Evolutionary conservation across 2,888 invertebrate genomes (phyloP).

Genomic region (Serrognathus titanus): DNA sequence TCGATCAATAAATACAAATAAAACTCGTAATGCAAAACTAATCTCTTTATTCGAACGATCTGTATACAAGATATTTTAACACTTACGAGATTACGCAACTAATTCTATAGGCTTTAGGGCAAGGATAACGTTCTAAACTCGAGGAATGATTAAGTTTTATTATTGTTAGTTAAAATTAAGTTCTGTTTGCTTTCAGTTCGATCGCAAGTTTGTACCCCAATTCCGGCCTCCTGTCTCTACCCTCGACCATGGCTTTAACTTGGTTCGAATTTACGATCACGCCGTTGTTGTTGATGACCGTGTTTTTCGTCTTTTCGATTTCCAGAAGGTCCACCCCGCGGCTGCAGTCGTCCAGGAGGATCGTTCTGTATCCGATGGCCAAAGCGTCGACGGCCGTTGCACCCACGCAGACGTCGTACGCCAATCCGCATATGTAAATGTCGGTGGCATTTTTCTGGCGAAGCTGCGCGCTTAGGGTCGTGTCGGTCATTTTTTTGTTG

Average conservation of each 20-base stretch:
- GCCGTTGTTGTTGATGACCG: constrained; percentile 71
- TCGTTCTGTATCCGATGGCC: constrained; percentile 86
- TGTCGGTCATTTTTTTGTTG: constrained; percentile 87
- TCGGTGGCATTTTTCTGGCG: constrained; percentile 79
- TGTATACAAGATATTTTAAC: constrained; percentile 6
- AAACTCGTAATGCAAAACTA: constrained; percentile 17
- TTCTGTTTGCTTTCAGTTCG: constrained; percentile 60
- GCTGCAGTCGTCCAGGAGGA: constrained; percentile 86
- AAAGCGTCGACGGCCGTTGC: constrained; percentile 86
- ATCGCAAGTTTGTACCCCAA: constrained; percentile 85
- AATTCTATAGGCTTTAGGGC: not conserved
- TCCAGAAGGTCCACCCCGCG: constrained; percentile 83
- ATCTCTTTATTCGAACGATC: constrained; percentile 19
- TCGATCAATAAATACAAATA: too few relatives aligned
- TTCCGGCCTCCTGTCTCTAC: constrained; percentile 81
- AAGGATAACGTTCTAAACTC: too few relatives aligned
- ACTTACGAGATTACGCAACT: not conserved
- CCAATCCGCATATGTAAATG: constrained; percentile 91
- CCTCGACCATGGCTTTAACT: constrained; percentile 85
- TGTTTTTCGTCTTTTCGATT: constrained; percentile 78
- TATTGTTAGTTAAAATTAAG: not conserved
- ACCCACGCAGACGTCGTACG: constrained; percentile 94
- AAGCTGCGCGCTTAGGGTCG: constrained; percentile 77
- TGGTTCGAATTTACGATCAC: constrained; percentile 76
- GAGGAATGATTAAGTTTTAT: too few relatives aligned